Base-by-base conservation (phyloP, 2,113 vertebrate genomes). In the Damaliscus lunatus region DNA sequence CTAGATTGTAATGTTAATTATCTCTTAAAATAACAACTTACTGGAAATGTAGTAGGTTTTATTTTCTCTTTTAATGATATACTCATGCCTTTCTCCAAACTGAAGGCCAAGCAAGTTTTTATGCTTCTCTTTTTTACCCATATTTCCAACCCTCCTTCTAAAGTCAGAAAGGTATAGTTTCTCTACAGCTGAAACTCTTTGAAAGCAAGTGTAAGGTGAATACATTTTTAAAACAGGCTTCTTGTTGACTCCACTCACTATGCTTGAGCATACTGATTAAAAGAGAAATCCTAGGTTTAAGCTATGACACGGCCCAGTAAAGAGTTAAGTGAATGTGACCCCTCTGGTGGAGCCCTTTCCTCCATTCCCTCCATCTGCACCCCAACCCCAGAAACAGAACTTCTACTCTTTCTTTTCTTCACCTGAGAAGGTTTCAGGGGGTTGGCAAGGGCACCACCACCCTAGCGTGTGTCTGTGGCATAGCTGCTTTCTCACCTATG, bases 1-100 rank as follows among this genome's bases (percentile, higher is more conserved):
- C 81, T 92, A 59, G 50, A 55, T 83, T 95, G 92, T 94, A 84
- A 83, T 82, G 60, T 83, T 95, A 93, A 96, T 96, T 84, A 55
- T 94, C 74, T 92, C 94, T 78, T 89, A 83, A 97, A 96, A 86
- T 96, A 98, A 95, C n/a, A 90, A 90, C 83, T 95, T 95, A 53
- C 84, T 98, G 64, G 81, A 96, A 91, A 85, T 93, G n/a, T 57
- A 57, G 46, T 21, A 52, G 9, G 16, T 86, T 50, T 88, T 91
- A n/a, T 81, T 98, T 97, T 90, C 40, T 95, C n/a, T 77, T 77
- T 52, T 78, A 94, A 87, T 82, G 12, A 78, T 82, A 60, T 64
- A 59, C 16, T 48, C 40, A 55, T 16, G 29, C 5, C 52, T 2
- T 77, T n/a, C 23, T 17, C 19, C 91, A 67, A 78, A 16, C 2